Percentiles rank a stretch among this genome's conserved stretches.
Conservation (phyloP, 1,140 invertebrate genomes). For the Archivesica marissinica region DNA sequence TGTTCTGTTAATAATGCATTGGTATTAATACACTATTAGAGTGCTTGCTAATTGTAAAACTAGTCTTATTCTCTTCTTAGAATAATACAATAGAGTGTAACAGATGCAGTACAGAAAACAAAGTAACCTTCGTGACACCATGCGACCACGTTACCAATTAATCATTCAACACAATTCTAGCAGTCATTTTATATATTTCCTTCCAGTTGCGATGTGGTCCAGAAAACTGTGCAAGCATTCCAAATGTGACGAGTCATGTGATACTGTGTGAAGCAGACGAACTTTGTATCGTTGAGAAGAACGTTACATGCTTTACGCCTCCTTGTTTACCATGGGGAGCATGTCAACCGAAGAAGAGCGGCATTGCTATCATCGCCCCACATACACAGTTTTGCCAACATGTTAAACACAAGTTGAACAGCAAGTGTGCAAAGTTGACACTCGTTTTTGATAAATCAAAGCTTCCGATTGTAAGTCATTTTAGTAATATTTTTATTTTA, state of each 20-base stretch:
- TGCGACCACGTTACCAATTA: too few species aligned
- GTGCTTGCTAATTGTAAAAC: too few species aligned
- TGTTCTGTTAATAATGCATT: too few species aligned
- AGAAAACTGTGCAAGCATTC: slow-evolving; percentile 78
- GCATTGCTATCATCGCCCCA: slow-evolving; percentile 88
- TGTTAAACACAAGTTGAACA: slow-evolving; percentile 88
- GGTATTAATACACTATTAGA: too few species aligned
- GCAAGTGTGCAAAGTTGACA: slow-evolving; percentile 90
- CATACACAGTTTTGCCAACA: slow-evolving; percentile 88
- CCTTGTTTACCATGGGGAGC: slow-evolving; percentile 92
- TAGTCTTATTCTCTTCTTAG: too few species aligned
- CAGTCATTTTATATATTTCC: neutral
- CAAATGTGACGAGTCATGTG: slow-evolving; percentile 74
- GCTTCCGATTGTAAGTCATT: slow-evolving; percentile 83
- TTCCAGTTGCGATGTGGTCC: slow-evolving; percentile 83
- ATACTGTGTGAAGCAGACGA: slow-evolving; percentile 74
- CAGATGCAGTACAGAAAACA: too few species aligned
- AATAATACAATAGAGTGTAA: too few species aligned
- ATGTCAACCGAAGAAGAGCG: slow-evolving; percentile 90
- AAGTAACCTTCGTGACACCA: too few species aligned
- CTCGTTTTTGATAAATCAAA: slow-evolving; percentile 89
- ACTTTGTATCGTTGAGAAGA: slow-evolving; percentile 77
- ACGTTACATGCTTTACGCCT: slow-evolving; percentile 89
- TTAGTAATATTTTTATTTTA: too few species aligned
- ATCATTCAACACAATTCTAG: too few species aligned